Evolutionary conservation across 2,113 vertebrate species (phyloP).

Genomic region (Scartelaos histophorus): DNA sequence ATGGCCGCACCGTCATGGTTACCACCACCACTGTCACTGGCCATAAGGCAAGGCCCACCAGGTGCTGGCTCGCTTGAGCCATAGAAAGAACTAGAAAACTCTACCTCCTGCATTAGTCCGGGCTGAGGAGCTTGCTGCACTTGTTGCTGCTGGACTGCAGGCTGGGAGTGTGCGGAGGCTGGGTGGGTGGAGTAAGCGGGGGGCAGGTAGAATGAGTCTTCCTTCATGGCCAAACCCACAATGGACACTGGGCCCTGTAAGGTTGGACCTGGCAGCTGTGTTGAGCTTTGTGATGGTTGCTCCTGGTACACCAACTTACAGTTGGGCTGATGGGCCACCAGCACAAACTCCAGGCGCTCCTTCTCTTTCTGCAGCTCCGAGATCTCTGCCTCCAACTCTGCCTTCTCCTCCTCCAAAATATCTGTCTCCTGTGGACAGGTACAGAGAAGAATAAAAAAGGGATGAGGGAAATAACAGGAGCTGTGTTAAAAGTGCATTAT

Average conservation of each 20-base stretch:
- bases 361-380: constrained; percentile 95
- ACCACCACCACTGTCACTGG: constrained; percentile 73
- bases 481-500: background rate
- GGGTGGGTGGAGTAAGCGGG: constrained; percentile 78
- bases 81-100: constrained; percentile 92
- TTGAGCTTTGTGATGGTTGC: constrained; percentile 53
- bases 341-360: constrained; percentile 91
- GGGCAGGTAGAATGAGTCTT: constrained; percentile 85
- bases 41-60: constrained; percentile 82
- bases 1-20: constrained; percentile 75
- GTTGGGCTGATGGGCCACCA: constrained; percentile 90
- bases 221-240: constrained; percentile 82
- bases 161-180: constrained; percentile 72
- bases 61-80: constrained; percentile 81
- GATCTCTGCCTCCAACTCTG: constrained; percentile 93
- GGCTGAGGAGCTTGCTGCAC: constrained; percentile 68
- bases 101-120: constrained; percentile 87
- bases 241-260: constrained; percentile 70
- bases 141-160: constrained; percentile 69
- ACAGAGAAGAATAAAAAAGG: constrained; percentile 23
- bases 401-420: constrained; percentile 92
- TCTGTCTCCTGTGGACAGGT: constrained; percentile 86
- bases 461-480: constrained; percentile 1
- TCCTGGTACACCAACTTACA: constrained; percentile 93
- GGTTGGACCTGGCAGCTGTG: constrained; percentile 59